These are phyloP conservation scores for Eulemur albifrons DNA, from an alignment of 2,797 vertebrate species.

Conservation along the genomic window DNA sequence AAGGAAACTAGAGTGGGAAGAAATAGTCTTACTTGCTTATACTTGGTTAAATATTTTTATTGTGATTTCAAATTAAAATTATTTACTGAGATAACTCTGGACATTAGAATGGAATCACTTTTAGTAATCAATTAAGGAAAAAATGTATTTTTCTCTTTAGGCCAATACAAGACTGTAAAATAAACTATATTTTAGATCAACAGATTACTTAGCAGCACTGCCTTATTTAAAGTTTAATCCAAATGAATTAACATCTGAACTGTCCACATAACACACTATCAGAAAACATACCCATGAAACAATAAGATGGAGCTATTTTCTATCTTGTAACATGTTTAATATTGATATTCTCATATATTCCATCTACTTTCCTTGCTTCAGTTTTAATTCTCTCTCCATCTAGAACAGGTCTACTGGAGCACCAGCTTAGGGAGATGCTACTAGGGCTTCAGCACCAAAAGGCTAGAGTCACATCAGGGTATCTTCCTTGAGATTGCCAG, in stretches of 20 bases:
- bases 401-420: neutral
- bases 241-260: constrained; percentile 8
- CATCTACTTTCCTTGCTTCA: neutral
- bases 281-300: constrained; percentile 29
- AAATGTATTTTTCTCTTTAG: neutral
- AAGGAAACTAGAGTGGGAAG: neutral
- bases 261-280: neutral
- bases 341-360: neutral
- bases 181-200: neutral
- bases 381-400: constrained; percentile 15
- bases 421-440: neutral
- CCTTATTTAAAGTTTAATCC: neutral
- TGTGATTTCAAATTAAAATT: constrained; percentile 35
- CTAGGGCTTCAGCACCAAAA: neutral
- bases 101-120: constrained; percentile 24
- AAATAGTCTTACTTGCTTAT: constrained; percentile 36
- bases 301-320: neutral
- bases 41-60: constrained; percentile 22
- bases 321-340: neutral
- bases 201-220: neutral
- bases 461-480: neutral
- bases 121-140: neutral
- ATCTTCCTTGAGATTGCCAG: neutral
- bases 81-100: neutral
- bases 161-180: constrained; percentile 8